phyloP scores from a whole-genome alignment of 1,140 invertebrate genomes.

The Tetraneura akinire region DNA sequence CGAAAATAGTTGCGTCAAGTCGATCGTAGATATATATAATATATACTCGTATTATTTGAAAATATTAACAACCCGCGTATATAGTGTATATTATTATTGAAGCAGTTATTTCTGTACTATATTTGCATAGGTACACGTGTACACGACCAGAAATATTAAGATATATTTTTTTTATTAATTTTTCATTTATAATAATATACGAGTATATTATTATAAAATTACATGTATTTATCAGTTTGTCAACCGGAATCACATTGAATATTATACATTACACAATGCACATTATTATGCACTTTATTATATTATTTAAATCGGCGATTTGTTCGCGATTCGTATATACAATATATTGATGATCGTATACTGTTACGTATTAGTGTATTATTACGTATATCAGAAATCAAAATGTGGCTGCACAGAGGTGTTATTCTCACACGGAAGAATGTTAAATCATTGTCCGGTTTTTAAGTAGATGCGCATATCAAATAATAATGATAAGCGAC shows the following conservation, averaged over 20 bases:
- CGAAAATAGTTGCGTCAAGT: neutral
- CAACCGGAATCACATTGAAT: no score
- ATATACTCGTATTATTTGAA: slow-evolving; percentile 10
- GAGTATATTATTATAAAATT: neutral
- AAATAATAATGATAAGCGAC: neutral
- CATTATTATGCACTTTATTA: neutral
- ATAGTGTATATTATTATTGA: no score
- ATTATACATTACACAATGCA: no score
- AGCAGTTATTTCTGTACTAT: no score
- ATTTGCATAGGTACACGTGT: neutral
- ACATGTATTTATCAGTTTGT: no score
- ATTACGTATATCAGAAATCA: no score
- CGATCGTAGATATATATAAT: no score
- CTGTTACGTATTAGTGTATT: no score
- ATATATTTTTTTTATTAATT: neutral
- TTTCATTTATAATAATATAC: neutral
- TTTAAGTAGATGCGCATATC: neutral
- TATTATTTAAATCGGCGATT: neutral
- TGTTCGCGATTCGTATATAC: no score
- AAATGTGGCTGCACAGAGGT: neutral
- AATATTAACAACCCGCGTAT: neutral
- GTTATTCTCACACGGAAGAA: neutral
- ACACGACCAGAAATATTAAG: no score
- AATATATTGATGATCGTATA: no score
- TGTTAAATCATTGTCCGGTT: slow-evolving; percentile 26